These are phyloP conservation scores for Limnephilus rhombicus DNA, from an alignment of 2,888 invertebrate species.

Conservation along the genomic window DNA sequence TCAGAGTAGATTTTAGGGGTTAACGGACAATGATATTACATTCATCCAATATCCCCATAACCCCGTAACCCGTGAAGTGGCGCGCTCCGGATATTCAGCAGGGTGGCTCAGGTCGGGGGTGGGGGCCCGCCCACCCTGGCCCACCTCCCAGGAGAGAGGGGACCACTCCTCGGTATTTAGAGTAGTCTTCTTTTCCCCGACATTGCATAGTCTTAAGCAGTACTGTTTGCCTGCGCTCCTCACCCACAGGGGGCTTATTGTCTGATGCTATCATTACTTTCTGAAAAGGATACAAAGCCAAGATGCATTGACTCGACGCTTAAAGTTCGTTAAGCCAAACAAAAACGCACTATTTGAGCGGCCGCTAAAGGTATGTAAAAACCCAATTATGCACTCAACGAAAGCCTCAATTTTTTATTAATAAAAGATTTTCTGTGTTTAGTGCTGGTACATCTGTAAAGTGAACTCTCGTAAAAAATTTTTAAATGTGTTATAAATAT, in stretches of 20 bases:
- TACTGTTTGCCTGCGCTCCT: constrained; percentile 61
- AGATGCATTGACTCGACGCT: background rate
- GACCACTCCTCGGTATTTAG: constrained; percentile 64
- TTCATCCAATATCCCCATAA: constrained; percentile 43
- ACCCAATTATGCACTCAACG: background rate
- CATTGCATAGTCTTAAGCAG: constrained; percentile 67
- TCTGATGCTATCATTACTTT: background rate
- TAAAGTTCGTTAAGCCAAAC: background rate
- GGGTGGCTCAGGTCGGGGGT: constrained; percentile 20
- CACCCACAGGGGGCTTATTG: constrained; percentile 42
- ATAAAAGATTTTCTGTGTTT: background rate
- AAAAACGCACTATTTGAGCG: background rate
- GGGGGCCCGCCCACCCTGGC: background rate
- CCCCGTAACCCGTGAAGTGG: constrained; percentile 38
- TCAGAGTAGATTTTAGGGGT: constrained; percentile 8
- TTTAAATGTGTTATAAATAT: too few relatives aligned
- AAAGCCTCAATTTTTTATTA: too few relatives aligned
- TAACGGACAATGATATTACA: constrained; percentile 19
- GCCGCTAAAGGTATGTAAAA: background rate
- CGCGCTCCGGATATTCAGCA: constrained; percentile 24
- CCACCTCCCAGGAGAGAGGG: constrained; percentile 21
- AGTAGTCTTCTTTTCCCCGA: constrained; percentile 65
- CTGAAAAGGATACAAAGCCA: background rate
- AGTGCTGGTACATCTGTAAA: too few relatives aligned
- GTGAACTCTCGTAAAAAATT: too few relatives aligned